Evolutionary conservation across 2,113 vertebrate genomes (phyloP).

Genomic region (Tetrax tetrax): DNA sequence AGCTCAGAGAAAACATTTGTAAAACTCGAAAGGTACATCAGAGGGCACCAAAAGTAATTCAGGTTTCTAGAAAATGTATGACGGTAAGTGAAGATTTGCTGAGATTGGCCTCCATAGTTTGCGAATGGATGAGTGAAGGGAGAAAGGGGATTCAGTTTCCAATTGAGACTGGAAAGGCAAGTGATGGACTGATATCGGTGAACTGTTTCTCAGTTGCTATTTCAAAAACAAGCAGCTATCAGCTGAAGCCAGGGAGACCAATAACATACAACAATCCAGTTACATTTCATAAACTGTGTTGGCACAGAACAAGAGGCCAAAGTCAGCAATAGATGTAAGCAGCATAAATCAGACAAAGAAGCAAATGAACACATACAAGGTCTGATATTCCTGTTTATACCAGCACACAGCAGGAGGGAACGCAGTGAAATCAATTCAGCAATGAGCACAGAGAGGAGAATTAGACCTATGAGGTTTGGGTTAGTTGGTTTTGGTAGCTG

Average conservation of each 20-base stretch:
- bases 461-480: neutral
- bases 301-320: neutral
- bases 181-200: neutral
- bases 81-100: neutral
- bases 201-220: neutral
- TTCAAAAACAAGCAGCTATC: neutral
- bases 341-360: slow-evolving; percentile 27
- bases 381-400: neutral
- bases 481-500: neutral
- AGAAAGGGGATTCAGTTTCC: neutral
- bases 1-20: neutral
- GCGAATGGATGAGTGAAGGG: neutral
- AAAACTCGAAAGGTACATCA: neutral
- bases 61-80: neutral
- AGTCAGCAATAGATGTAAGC: neutral
- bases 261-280: neutral
- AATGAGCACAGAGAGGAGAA: neutral
- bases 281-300: neutral
- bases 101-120: neutral
- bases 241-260: neutral
- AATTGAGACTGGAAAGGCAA: neutral
- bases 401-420: neutral
- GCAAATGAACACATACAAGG: neutral
- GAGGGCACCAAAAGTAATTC: neutral
- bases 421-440: neutral